A percentile compares a stretch with the other conserved stretches of the same genome.
These are phyloP conservation scores for Oscheius sp. DNA, from an alignment of 2,888 invertebrate genomes.

Conservation along the genomic window DNA sequence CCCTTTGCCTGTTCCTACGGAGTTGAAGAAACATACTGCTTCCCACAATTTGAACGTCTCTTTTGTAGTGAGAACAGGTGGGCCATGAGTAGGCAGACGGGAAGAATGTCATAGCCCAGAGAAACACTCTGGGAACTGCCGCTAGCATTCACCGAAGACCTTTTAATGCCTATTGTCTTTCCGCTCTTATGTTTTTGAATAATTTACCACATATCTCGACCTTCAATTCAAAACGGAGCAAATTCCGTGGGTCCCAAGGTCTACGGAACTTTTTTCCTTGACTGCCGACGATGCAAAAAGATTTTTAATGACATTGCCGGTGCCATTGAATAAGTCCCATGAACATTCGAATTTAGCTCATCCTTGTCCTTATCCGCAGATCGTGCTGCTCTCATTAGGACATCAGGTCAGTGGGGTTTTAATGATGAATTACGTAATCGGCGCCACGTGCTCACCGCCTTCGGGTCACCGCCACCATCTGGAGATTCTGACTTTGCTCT, in stretches of 20 bases:
- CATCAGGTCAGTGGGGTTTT: conserved; percentile 28
- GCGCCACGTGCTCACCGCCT: conserved; percentile 25
- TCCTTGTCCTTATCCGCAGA: conserved; percentile 14
- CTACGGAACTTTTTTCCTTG: conserved; percentile 6
- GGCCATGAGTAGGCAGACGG: conserved; percentile 5
- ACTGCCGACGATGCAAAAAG: conserved; percentile 15
- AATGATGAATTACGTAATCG: conserved; percentile 29
- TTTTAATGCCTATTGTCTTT: background rate
- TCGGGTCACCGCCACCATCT: conserved; percentile 27
- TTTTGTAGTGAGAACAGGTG: background rate
- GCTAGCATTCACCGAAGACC: conserved; percentile 13
- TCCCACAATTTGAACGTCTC: conserved; percentile 19
- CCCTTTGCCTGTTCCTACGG: background rate
- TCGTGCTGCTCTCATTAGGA: conserved; percentile 18
- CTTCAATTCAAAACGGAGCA: conserved; percentile 14
- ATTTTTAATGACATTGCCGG: conserved; percentile 7
- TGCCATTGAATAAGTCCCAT: conserved; percentile 14
- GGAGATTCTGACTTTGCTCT: conserved; percentile 1
- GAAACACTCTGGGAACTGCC: conserved; percentile 25
- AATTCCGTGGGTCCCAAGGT: conserved; percentile 16
- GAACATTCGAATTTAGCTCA: conserved; percentile 6
- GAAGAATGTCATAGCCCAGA: conserved; percentile 11
- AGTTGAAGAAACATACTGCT: background rate
- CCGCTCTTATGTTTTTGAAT: background rate
- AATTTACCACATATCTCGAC: background rate